phyloP scores from a whole-genome alignment of 2,797 vertebrate genomes.

The Melanotaenia maccullochi region DNA sequence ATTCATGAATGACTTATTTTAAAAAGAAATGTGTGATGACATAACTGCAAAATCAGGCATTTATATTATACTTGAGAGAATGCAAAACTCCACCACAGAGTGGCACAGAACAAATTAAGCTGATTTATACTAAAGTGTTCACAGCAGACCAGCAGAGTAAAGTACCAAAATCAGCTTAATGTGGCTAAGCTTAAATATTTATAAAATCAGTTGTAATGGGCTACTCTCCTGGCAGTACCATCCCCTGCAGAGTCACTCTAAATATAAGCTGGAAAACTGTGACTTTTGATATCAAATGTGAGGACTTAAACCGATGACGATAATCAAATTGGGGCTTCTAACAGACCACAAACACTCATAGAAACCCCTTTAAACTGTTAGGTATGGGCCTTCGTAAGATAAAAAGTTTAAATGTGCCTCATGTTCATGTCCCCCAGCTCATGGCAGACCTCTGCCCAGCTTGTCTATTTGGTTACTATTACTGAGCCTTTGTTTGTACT shows the following conservation, averaged over 20 bases:
- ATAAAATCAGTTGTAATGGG: constrained; percentile 87
- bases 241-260: constrained; percentile 71
- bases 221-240: constrained; percentile 87
- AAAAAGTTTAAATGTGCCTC: constrained; percentile 41
- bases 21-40: constrained; percentile 62
- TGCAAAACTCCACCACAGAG: constrained; percentile 82
- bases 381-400: constrained; percentile 36
- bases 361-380: background rate
- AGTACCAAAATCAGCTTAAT: constrained; percentile 91
- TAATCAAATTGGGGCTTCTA: constrained; percentile 9
- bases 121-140: constrained; percentile 89
- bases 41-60: constrained; percentile 77
- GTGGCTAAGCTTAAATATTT: constrained; percentile 88
- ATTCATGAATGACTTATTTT: constrained; percentile 31
- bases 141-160: constrained; percentile 88
- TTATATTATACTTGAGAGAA: constrained; percentile 77
- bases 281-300: constrained; percentile 53
- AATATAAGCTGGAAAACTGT: constrained; percentile 52
- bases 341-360: constrained; percentile 4
- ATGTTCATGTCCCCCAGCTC: constrained; percentile 31
- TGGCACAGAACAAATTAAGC: constrained; percentile 89
- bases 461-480: constrained; percentile 80
- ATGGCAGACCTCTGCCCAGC: constrained; percentile 61
- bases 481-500: constrained; percentile 81
- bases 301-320: constrained; percentile 16